Evolutionary conservation across 2,888 invertebrate species (phyloP).

Genomic region (Limnephilus lunatus): DNA sequence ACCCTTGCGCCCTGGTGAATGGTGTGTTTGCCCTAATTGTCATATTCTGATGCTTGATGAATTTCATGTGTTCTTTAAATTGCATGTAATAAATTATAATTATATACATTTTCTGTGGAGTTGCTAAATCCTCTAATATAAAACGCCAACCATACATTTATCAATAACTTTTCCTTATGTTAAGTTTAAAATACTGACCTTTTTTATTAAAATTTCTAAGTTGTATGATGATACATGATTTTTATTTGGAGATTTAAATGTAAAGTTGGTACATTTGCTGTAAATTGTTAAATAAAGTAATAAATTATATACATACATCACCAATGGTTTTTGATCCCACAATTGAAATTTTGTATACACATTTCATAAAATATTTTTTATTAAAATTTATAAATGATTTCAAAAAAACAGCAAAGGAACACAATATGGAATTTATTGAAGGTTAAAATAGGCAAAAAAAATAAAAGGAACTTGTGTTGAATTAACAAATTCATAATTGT

Average conservation of each 20-base stretch:
- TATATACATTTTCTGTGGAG: not conserved
- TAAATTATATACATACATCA: not conserved
- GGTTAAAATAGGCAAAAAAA: not conserved
- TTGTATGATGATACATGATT: not conserved
- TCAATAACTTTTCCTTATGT: not conserved
- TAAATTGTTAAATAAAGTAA: slow-evolving; percentile 27
- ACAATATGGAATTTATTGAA: slow-evolving; percentile 22
- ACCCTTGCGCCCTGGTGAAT: slow-evolving; percentile 95
- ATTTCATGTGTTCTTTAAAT: slow-evolving; percentile 17
- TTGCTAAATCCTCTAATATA: not conserved
- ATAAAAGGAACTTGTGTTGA: not conserved
- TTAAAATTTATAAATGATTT: no score
- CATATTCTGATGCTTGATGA: slow-evolving; percentile 83
- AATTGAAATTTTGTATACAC: not conserved
- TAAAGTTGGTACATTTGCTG: not conserved
- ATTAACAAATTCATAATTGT: not conserved
- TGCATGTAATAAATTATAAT: not conserved
- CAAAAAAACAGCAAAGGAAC: slow-evolving; percentile 1
- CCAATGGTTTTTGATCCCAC: not conserved
- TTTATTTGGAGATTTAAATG: not conserved
- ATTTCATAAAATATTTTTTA: not conserved
- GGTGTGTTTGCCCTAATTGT: slow-evolving; percentile 95
- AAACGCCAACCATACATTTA: not conserved
- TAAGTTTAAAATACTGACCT: not conserved
- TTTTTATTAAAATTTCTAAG: not conserved